phyloP scores from a whole-genome alignment of 2,888 invertebrate species.

The Habrosyne pyritoides region DNA sequence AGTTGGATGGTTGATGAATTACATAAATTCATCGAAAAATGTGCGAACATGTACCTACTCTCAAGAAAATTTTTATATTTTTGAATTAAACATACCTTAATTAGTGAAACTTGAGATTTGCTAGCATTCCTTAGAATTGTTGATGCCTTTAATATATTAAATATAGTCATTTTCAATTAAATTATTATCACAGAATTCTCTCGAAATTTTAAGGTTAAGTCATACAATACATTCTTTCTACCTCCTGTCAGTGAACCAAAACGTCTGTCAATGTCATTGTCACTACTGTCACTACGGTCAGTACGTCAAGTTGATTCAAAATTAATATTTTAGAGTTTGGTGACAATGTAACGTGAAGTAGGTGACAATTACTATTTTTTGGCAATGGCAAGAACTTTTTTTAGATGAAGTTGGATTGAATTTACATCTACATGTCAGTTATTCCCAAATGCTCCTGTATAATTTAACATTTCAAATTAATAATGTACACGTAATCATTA shows the following conservation, averaged over 20 bases:
- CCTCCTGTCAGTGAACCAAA: no score
- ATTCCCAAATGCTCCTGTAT: no score
- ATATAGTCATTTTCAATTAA: slow-evolving; percentile 62
- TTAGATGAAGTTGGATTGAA: neutral
- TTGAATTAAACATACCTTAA: slow-evolving; percentile 49
- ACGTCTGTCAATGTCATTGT: neutral
- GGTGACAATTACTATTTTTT: neutral
- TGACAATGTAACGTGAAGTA: neutral
- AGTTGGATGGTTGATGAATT: slow-evolving; percentile 29
- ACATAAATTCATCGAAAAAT: slow-evolving; percentile 43
- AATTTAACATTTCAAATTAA: no score
- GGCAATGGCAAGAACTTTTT: neutral
- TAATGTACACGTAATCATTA: no score
- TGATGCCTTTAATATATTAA: slow-evolving; percentile 56
- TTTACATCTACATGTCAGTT: no score
- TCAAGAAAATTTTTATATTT: slow-evolving; percentile 16
- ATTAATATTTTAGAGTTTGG: neutral
- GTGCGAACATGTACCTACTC: neutral
- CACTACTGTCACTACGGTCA: no score
- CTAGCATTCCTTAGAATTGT: slow-evolving; percentile 50
- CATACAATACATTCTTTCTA: slow-evolving; percentile 9
- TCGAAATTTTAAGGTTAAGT: slow-evolving; percentile 44
- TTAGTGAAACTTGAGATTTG: slow-evolving; percentile 51
- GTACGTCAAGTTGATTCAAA: neutral
- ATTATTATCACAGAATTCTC: slow-evolving; percentile 46